phyloP scores from a whole-genome alignment of 2,888 invertebrate species.

The Apamea anceps region DNA sequence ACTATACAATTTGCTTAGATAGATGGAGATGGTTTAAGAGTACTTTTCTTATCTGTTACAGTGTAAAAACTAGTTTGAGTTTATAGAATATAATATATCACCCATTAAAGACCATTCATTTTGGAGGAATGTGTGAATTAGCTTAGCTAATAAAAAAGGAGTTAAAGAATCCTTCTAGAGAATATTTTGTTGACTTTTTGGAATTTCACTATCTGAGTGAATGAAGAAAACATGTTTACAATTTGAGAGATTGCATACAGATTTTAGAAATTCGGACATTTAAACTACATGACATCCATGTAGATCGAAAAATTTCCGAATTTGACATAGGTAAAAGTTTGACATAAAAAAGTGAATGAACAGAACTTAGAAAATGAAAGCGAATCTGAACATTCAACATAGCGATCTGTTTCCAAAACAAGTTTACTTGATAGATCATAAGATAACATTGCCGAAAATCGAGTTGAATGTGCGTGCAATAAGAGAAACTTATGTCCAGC shows the following conservation, averaged over 20 bases:
- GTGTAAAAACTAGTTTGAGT: no score
- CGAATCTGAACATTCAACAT: background rate
- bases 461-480: no score
- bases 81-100: background rate
- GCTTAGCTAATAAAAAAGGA: background rate
- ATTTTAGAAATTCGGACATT: background rate
- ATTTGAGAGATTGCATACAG: background rate
- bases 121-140: background rate
- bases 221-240: background rate
- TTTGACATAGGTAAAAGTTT: background rate
- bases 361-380: background rate
- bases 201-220: background rate
- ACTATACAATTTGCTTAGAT: background rate
- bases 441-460: no score
- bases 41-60: no score
- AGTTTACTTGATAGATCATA: no score
- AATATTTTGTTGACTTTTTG: background rate
- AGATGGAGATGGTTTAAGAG: background rate
- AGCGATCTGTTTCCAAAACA: background rate
- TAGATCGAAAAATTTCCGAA: no score
- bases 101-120: background rate
- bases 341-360: background rate
- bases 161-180: background rate
- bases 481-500: no score
- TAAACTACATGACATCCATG: no score